Percentiles rank a stretch among this genome's conserved stretches.
Conservation (phyloP, 2,888 invertebrate species). For the Erebia epiphron region DNA sequence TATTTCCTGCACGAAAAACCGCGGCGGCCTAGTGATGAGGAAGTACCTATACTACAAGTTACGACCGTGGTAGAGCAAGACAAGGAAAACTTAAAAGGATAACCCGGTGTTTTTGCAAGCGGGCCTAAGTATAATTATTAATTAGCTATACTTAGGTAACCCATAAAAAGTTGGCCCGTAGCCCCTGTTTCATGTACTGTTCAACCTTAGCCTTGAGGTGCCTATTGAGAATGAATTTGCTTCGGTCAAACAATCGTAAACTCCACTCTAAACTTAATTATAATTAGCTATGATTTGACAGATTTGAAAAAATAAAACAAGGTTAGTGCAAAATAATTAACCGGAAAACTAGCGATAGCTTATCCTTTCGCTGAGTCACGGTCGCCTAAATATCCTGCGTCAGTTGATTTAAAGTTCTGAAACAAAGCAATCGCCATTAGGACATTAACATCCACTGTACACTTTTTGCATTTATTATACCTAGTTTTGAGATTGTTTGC, state of each 20-base stretch:
- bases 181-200: too few species aligned
- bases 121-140: too few species aligned
- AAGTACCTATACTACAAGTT: too few species aligned
- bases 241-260: not conserved
- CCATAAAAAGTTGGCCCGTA: too few species aligned
- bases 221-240: too few species aligned
- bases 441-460: conserved; percentile 46
- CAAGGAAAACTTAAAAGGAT: too few species aligned
- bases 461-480: conserved; percentile 62
- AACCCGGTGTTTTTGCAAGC: too few species aligned
- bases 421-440: conserved; percentile 54
- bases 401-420: conserved; percentile 56
- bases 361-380: conserved; percentile 48
- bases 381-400: conserved; percentile 44
- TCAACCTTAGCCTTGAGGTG: too few species aligned
- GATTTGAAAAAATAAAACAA: conserved; percentile 39
- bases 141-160: too few species aligned
- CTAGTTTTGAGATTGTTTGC: conserved; percentile 49
- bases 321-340: conserved; percentile 33
- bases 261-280: not conserved
- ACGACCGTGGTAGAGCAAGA: too few species aligned
- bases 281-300: conserved; percentile 13
- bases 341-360: conserved; percentile 40
- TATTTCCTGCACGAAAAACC: conserved; percentile 23
- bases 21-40: not conserved